A percentile compares a stretch with the other conserved stretches of the same genome.
These are phyloP conservation scores for Drosophila aldrichi DNA, from an alignment of 2,888 invertebrate genomes.

Conservation along the genomic window DNA sequence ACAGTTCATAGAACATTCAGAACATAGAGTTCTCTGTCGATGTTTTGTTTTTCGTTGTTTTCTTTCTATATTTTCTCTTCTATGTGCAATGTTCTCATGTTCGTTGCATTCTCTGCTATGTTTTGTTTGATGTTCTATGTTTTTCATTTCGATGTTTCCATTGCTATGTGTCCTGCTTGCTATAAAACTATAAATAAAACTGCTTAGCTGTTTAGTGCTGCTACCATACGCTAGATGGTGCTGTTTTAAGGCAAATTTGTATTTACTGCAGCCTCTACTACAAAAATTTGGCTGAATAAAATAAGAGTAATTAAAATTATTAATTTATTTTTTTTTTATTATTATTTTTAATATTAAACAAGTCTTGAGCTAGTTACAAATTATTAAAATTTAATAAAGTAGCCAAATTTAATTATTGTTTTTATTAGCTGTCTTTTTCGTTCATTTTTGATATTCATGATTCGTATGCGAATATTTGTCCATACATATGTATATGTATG, in stretches of 20 bases:
- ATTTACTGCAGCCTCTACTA: too few relatives aligned
- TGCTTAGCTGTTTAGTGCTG: neutral
- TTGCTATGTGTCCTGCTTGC: neutral
- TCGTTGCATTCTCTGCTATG: neutral
- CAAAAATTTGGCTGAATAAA: too few relatives aligned
- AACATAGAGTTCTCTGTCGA: too few relatives aligned
- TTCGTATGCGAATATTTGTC: neutral
- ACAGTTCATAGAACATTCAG: too few relatives aligned
- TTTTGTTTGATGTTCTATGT: constrained; percentile 4
- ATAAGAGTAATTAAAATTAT: too few relatives aligned
- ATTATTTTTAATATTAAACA: too few relatives aligned
- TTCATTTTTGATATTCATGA: neutral
- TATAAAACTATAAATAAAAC: neutral
- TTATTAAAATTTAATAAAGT: too few relatives aligned
- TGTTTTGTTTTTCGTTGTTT: too few relatives aligned
- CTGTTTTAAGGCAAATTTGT: too few relatives aligned
- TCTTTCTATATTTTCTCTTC: neutral
- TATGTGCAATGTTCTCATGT: neutral
- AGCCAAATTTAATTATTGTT: too few relatives aligned
- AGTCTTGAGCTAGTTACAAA: too few relatives aligned
- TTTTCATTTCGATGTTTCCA: neutral
- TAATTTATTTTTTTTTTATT: too few relatives aligned
- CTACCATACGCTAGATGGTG: constrained; percentile 7
- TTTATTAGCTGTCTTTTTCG: neutral
- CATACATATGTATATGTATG: neutral